These are phyloP conservation scores for Microcaecilia unicolor DNA, from an alignment of 2,797 vertebrate species.

Conservation along the genomic window DNA sequence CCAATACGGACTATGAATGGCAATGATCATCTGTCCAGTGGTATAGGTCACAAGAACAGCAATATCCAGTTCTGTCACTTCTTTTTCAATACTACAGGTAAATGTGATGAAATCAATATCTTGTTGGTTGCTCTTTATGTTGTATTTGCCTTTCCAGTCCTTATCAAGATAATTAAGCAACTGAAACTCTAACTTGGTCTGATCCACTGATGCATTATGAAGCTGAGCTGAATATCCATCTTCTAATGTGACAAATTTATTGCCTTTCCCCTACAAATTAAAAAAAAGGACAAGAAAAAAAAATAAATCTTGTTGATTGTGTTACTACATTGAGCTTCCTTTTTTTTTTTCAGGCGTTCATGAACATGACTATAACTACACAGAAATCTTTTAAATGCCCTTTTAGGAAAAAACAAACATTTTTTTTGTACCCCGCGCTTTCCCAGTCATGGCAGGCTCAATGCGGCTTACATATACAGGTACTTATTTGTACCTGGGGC, in stretches of 20 bases:
- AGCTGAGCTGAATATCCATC: conserved; percentile 81
- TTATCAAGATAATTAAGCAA: conserved; percentile 80
- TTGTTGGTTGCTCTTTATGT: conserved; percentile 61
- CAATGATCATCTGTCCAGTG: conserved; percentile 68
- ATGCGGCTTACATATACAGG: too few species aligned
- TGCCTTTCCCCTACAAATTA: conserved; percentile 55
- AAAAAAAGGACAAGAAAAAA: conserved; percentile 12
- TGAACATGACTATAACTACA: too few species aligned
- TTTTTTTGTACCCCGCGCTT: too few species aligned
- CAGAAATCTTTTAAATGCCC: too few species aligned
- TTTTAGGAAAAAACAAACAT: too few species aligned
- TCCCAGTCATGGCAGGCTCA: too few species aligned
- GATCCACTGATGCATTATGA: conserved; percentile 73
- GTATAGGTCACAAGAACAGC: conserved; percentile 79
- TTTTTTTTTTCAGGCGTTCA: too few species aligned
- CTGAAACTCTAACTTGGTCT: conserved; percentile 66
- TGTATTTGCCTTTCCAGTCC: conserved; percentile 78
- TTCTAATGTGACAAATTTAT: conserved; percentile 44
- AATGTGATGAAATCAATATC: conserved; percentile 88
- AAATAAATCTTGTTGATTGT: not conserved
- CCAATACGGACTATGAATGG: conserved; percentile 91
- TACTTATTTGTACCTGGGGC: too few species aligned
- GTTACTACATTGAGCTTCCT: not conserved
- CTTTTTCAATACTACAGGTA: conserved; percentile 53
- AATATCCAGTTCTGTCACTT: conserved; percentile 78